Evolutionary conservation across 2,797 vertebrate species (phyloP).

Genomic region (Enteromius radiatus): DNA sequence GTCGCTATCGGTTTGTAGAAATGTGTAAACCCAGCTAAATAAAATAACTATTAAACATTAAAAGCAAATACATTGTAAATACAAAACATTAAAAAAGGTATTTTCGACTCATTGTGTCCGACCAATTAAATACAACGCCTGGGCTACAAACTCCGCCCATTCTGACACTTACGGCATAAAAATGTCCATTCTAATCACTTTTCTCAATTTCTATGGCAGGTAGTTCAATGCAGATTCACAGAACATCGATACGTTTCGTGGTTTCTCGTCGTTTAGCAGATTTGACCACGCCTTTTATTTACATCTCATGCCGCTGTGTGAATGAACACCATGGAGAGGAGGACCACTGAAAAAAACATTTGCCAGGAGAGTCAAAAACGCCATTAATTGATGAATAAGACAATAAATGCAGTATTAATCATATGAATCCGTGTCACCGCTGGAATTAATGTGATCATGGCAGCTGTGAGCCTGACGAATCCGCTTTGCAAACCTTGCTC

Average conservation of each 20-base stretch:
- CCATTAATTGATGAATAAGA: not conserved
- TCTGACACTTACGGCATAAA: not conserved
- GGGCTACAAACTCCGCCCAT: not conserved
- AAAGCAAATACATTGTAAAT: not conserved
- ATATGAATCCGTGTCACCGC: not conserved
- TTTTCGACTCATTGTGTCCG: not conserved
- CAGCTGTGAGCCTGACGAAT: constrained; percentile 78
- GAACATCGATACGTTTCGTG: not conserved
- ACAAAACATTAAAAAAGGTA: too few relatives aligned
- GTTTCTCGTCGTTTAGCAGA: not conserved
- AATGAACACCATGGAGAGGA: not conserved
- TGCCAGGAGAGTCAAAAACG: not conserved
- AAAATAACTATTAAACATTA: not conserved
- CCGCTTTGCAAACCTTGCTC: constrained; percentile 77
- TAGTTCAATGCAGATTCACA: not conserved
- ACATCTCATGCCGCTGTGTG: constrained; percentile 1
- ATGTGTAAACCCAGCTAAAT: not conserved
- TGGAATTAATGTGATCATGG: constrained; percentile 58
- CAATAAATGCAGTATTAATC: not conserved
- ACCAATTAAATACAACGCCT: not conserved
- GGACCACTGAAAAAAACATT: not conserved
- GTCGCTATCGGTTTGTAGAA: not conserved
- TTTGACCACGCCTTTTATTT: constrained; percentile 33
- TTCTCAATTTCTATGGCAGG: not conserved
- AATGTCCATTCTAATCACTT: not conserved